A percentile compares a stretch with the other conserved stretches of the same genome.
phyloP scores from a whole-genome alignment of 2,888 invertebrate species.

The Cheilosia soror region DNA sequence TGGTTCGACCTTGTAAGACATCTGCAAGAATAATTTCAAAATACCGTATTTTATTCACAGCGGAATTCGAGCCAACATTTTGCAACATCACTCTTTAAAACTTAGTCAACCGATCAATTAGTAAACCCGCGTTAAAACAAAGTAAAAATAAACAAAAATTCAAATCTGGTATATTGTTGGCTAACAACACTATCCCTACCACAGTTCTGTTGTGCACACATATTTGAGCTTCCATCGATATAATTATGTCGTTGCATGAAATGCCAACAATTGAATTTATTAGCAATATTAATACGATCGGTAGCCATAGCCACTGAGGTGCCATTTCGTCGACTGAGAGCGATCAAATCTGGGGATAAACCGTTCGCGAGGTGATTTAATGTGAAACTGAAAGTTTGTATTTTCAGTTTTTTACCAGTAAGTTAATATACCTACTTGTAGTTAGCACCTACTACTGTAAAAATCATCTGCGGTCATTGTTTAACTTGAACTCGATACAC shows the following conservation, averaged over 20 bases:
- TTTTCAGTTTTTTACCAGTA: neutral
- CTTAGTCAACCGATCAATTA: conserved; percentile 40
- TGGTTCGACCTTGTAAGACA: conserved; percentile 82
- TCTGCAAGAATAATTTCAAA: conserved; percentile 77
- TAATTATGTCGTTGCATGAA: conserved; percentile 46
- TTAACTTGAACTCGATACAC: conserved; percentile 36
- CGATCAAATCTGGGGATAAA: conserved; percentile 37
- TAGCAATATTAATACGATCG: conserved; percentile 37
- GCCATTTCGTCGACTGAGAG: conserved; percentile 68
- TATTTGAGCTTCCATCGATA: conserved; percentile 73
- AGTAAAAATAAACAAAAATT: conserved; percentile 8
- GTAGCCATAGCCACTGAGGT: conserved; percentile 29
- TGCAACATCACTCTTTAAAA: conserved; percentile 22
- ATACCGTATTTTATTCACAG: conserved; percentile 6
- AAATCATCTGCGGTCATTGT: conserved; percentile 39
- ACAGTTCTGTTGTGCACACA: conserved; percentile 71
- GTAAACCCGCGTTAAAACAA: conserved; percentile 17
- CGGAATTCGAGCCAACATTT: neutral
- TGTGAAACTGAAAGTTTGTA: conserved; percentile 53
- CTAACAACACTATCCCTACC: conserved; percentile 44
- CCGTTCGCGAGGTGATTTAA: conserved; percentile 26
- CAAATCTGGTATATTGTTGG: conserved; percentile 8
- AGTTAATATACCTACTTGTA: neutral
- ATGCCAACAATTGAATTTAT: conserved; percentile 46
- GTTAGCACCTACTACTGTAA: conserved; percentile 6